Evolutionary conservation across 1,140 invertebrate genomes (phyloP), one percentile per base, ranked within the genome.

Genomic region (Brachionus calyciflorus): DNA sequence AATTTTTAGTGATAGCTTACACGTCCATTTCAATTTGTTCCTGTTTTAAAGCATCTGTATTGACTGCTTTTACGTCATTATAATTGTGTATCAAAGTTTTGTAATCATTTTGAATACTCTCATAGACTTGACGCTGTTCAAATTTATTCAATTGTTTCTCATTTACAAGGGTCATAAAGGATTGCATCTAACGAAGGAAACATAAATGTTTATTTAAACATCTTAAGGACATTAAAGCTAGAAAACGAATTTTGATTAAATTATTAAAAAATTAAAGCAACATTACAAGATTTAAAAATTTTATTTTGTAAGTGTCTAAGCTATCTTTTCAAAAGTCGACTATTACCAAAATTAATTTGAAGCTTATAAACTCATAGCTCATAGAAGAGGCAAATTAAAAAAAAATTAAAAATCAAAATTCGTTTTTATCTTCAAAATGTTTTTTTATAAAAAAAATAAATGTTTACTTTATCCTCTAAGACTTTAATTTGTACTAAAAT

Each of bases 161-260:
- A 44, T 76, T 28, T 19, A 76, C 46, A 19, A 76, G 37, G 26
- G 73, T 76, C 0, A 76, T n/a, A 51, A 76, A 76, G 28, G 73
- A 76, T 57, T 76, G 49, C 73, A 76, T 76, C 73, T 76, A 14
- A n/a, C n/a, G n/a, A n/a, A n/a, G n/a, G n/a, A n/a, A n/a, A n/a
- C n/a, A n/a, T n/a, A n/a, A n/a, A n/a, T n/a, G n/a, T n/a, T n/a
- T n/a, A n/a, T n/a, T n/a, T n/a, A n/a, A n/a, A n/a, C n/a, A n/a
- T n/a, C n/a, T n/a, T n/a, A n/a, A n/a, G n/a, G n/a, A n/a, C n/a
- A n/a, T n/a, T n/a, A n/a, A n/a, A n/a, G n/a, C n/a, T n/a, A n/a
- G n/a, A n/a, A n/a, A n/a, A n/a, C n/a, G n/a, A n/a, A n/a, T n/a
- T n/a, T n/a, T n/a, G n/a, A n/a, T n/a, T n/a, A n/a, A n/a, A n/a